Base-by-base conservation (phyloP, 2,113 vertebrate species). In the Otus sunia region DNA sequence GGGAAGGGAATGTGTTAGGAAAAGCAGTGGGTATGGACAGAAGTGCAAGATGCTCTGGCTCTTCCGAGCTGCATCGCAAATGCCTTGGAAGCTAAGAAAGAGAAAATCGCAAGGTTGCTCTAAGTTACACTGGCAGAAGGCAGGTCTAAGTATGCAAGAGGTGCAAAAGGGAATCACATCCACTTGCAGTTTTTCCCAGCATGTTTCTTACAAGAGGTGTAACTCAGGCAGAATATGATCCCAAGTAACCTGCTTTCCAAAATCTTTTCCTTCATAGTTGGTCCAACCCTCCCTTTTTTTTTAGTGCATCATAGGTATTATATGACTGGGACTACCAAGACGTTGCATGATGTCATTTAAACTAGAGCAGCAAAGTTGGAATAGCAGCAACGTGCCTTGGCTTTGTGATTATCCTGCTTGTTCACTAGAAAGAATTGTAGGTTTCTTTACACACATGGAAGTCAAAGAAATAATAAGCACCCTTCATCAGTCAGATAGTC, bases 391-490 rank as follows among this genome's bases (percentile, higher is more conserved):
- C 5, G 25, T 86, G 43, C 45, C 30, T 5, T 75, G 55, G 66
- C 27, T 86, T 95, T 75, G 79, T 92, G 82, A 96, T 95, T 86
- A 78, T 83, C 58, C 50, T 89, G 22, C 77, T 88, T 86, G 58
- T 47, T 96, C 63, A 10, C 45, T 63, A 50, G 58, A 73, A 77
- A 85, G 30, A 94, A 50, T 60, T 67, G 86, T 88, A 74, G 69
- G 41, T 92, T 94, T 94, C 72, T 89, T 84, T 77, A 93, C 4
- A 8, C 39, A 49, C n/a, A 30, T 7, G 67, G 60, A 73, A 92
- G 56, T 92, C 62, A 90, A 59, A 91, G 78, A 96, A 97, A 91
- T 96, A 97, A 96, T 95, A 94, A 97, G 85, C 49, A 92, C 82
- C n/a, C 88, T 96, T 93, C 93, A 86, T 89, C 82, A 59, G 7